Conservation (phyloP, 2,888 invertebrate genomes). For the Ennomos quercinarius region DNA sequence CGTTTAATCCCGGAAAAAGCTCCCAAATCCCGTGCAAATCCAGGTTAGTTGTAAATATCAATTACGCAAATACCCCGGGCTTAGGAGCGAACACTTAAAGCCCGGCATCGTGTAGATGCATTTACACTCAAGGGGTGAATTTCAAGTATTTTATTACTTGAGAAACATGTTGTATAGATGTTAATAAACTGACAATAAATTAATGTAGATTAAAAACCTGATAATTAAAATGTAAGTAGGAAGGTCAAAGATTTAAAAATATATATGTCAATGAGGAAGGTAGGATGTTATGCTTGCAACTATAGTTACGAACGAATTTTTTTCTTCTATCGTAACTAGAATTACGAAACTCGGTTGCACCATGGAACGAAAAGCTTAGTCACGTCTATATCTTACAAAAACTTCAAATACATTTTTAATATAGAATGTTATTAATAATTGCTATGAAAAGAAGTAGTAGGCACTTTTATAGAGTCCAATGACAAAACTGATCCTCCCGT, state of each 20-base stretch:
- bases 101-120: constrained; percentile 40
- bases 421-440: too few species aligned
- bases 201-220: background rate
- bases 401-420: too few species aligned
- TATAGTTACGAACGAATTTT: too few species aligned
- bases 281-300: too few species aligned
- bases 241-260: too few species aligned
- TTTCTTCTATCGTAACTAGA: too few species aligned
- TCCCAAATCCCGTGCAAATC: constrained; percentile 59
- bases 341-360: too few species aligned
- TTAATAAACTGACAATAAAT: background rate
- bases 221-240: too few species aligned
- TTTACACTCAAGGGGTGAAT: constrained; percentile 52
- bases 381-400: too few species aligned
- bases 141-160: constrained; percentile 45
- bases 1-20: constrained; percentile 75
- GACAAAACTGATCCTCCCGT: constrained; percentile 34
- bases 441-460: background rate
- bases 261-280: too few species aligned
- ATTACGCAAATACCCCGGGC: constrained; percentile 80
- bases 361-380: too few species aligned
- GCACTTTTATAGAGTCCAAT: background rate
- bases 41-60: constrained; percentile 85
- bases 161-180: constrained; percentile 5
- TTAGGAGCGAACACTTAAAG: constrained; percentile 55